Percentiles rank a stretch among this genome's conserved stretches.
These are phyloP conservation scores for Actinernus sp. DNA, from an alignment of 92 coral and sea anemone species.

Conservation along the genomic window DNA sequence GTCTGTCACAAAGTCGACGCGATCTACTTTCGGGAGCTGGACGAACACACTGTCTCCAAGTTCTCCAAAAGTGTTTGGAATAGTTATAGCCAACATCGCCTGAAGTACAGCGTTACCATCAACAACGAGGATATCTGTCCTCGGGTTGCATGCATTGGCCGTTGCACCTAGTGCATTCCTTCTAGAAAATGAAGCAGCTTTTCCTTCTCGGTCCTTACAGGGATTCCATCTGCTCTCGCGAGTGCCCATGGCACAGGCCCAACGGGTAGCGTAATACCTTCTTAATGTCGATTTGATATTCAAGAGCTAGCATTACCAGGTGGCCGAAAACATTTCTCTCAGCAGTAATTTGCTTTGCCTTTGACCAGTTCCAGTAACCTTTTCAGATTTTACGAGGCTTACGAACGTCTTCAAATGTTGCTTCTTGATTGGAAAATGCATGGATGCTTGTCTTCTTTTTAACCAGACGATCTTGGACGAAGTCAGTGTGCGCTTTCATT, in stretches of 20 bases:
- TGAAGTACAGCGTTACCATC: constrained; percentile 21
- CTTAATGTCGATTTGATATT: no score
- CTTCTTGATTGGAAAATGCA: not conserved
- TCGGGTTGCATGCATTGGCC: constrained; percentile 11
- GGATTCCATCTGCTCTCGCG: no score
- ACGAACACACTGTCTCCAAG: constrained; percentile 19
- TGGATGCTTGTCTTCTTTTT: not conserved
- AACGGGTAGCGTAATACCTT: no score
- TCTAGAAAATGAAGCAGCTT: constrained; percentile 2
- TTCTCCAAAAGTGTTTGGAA: constrained; percentile 29
- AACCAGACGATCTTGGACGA: constrained; percentile 8
- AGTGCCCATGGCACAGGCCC: no score
- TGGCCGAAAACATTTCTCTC: no score
- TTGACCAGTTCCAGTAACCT: constrained; percentile 6
- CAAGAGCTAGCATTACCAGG: no score
- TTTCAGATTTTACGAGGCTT: not conserved
- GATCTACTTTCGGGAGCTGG: constrained; percentile 16
- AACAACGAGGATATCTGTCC: constrained; percentile 20
- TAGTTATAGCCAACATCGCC: constrained; percentile 27
- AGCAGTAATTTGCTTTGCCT: no score
- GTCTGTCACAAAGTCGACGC: no score
- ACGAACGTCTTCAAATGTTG: not conserved
- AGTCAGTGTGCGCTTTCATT: not conserved
- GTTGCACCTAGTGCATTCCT: constrained; percentile 7
- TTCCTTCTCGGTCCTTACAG: constrained; percentile 22